Base-by-base conservation (phyloP, 92 coral and sea anemone species). In the Epizoanthus scotinus region DNA sequence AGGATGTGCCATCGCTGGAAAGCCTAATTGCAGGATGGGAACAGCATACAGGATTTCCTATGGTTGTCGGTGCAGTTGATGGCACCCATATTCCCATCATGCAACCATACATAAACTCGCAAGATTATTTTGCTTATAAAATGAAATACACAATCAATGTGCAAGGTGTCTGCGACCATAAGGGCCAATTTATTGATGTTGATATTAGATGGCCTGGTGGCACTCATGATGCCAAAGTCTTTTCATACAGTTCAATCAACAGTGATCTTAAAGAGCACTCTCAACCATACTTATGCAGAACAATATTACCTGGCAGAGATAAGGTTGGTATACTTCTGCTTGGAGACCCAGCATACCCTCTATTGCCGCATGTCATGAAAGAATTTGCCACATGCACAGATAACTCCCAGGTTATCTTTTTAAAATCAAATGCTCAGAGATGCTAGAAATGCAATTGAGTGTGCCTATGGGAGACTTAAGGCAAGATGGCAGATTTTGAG, bases 191-290 rank as follows among this genome's bases (percentile, higher is more conserved):
- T 21, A 56, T 84, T 40, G 83, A 84, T 77, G 89, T 84, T 36
- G 91, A 86, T 50, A 70, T 83, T 55, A 73, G 80, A 31, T 86
- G 86, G 86, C 86, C 90, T 42, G 83, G 90, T 25, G 77, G 86
- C n/a, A 70, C 74, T 27, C 86, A 86, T 60, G 90, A 82, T 86
- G 86, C 78, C 6, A 77, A 78, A 72, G 90, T 86, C 10, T 87
- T 78, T 8, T 44, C 50, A 44, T 44, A 44, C 50, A 44, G 50
- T 22, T 22, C 10, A 3, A 65, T 25, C 12, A 65, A 65, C 29
- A 22, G 19, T 19, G 38, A 22, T 65, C 71, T 65, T 27, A 31
- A 21, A 2, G 8, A 6, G 12, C 66, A 8, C 25, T 3, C 15
- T 61, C 66, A 61, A 61, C 66, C 66, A 6, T 61, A 61, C 29